Evolutionary conservation across 2,797 vertebrate species (phyloP).

Genomic region (Sandelia bainsii): DNA sequence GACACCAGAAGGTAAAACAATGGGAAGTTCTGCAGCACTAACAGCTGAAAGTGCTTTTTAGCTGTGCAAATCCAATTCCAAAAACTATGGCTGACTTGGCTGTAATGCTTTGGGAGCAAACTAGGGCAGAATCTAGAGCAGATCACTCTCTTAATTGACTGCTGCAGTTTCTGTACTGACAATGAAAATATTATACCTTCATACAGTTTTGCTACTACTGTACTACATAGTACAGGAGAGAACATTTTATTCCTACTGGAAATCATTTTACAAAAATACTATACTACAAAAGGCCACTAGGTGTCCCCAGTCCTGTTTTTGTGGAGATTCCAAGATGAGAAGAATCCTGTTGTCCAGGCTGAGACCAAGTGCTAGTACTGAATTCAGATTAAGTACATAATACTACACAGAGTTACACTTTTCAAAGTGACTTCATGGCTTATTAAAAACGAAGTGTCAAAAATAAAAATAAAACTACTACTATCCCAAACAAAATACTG

Average conservation of each 20-base stretch:
- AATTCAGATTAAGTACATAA: neutral
- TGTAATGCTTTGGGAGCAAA: slow-evolving; percentile 26
- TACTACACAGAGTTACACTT: neutral
- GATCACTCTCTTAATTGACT: neutral
- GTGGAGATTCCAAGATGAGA: slow-evolving; percentile 22
- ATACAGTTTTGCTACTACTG: neutral
- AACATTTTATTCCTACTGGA: neutral
- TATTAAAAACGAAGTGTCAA: neutral
- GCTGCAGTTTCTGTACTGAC: neutral
- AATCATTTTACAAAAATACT: slow-evolving; percentile 36
- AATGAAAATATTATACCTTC: neutral
- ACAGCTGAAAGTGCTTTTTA: slow-evolving; percentile 52
- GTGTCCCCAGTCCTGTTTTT: slow-evolving; percentile 82
- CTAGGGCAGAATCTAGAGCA: neutral
- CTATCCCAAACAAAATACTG: neutral
- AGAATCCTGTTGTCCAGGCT: slow-evolving; percentile 29
- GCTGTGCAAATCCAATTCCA: slow-evolving; percentile 24
- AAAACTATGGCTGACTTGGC: slow-evolving; percentile 25
- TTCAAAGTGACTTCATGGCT: neutral
- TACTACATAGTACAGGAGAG: neutral
- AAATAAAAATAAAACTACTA: neutral
- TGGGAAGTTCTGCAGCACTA: slow-evolving; percentile 52
- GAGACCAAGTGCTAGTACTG: neutral
- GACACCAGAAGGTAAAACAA: slow-evolving; percentile 47
- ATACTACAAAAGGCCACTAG: slow-evolving; percentile 78